Evolutionary conservation across 1,140 invertebrate genomes (phyloP).

Genomic region (Drosophila guanche): DNA sequence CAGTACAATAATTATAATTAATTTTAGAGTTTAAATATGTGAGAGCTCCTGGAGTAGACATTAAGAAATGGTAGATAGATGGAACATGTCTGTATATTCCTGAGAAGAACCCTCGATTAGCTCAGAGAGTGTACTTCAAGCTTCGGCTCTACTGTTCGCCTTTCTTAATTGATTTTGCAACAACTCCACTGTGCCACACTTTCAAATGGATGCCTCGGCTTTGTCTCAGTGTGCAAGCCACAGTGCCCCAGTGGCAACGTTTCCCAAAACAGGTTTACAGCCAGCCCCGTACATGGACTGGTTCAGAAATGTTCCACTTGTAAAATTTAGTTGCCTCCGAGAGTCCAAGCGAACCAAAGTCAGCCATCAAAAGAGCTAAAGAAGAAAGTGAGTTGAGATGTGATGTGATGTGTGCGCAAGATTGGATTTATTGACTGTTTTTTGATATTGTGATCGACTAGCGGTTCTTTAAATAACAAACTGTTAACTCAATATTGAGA

Average conservation of each 20-base stretch:
- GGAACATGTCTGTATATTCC: too few species aligned
- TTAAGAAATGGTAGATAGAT: too few species aligned
- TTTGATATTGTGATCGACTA: slow-evolving; percentile 41
- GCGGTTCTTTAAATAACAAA: slow-evolving; percentile 47
- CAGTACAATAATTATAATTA: too few species aligned
- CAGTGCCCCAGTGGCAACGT: slow-evolving; percentile 44
- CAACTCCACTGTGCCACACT: slow-evolving; percentile 33
- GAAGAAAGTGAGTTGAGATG: slow-evolving; percentile 53
- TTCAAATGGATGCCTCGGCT: slow-evolving; percentile 8
- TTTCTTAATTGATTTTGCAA: neutral
- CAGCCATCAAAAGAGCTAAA: slow-evolving; percentile 33
- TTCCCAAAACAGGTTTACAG: slow-evolving; percentile 58
- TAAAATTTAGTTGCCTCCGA: slow-evolving; percentile 45
- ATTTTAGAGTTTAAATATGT: too few species aligned
- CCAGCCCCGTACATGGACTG: slow-evolving; percentile 29
- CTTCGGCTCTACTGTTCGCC: neutral
- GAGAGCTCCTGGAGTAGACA: too few species aligned
- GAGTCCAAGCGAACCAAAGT: slow-evolving; percentile 28
- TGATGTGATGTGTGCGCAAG: slow-evolving; percentile 1
- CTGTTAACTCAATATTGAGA: slow-evolving; percentile 4
- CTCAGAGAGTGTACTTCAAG: too few species aligned
- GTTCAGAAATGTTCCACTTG: slow-evolving; percentile 58
- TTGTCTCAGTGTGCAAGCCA: slow-evolving; percentile 13
- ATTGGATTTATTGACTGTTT: slow-evolving; percentile 26
- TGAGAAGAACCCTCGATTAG: too few species aligned